Evolutionary conservation across 2,113 vertebrate genomes (phyloP).

Genomic region (Corythornis vintsioides): DNA sequence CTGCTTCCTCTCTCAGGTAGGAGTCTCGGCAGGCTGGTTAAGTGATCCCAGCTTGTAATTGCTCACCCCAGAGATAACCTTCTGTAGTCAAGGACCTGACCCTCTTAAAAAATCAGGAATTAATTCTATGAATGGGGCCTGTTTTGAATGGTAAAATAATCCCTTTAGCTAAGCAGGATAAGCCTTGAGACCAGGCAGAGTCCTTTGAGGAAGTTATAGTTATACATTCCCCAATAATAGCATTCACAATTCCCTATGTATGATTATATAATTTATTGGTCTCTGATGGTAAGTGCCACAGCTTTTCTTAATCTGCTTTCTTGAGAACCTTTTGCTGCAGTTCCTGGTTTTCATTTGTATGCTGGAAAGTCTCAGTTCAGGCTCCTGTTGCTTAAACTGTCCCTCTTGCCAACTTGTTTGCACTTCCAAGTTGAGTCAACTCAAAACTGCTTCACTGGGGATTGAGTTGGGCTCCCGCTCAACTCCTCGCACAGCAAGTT

Average conservation of each 20-base stretch:
- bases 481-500: background rate
- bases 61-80: slow-evolving; percentile 8
- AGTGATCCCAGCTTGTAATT: background rate
- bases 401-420: background rate
- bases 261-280: background rate
- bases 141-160: slow-evolving; percentile 5
- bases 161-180: background rate
- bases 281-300: background rate
- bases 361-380: background rate
- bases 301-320: background rate
- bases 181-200: background rate
- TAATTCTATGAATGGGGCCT: background rate
- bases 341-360: background rate
- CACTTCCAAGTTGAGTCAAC: background rate
- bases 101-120: slow-evolving; percentile 8
- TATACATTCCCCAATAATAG: background rate
- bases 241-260: background rate
- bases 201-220: background rate
- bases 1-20: background rate
- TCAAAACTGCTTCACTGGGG: background rate
- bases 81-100: background rate
- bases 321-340: background rate
- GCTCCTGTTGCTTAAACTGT: background rate
- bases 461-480: background rate
- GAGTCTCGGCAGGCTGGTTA: background rate